Evolutionary conservation across 2,113 vertebrate species (phyloP), one percentile per base, ranked within the genome.

Genomic region (Australoheros scitulus): DNA sequence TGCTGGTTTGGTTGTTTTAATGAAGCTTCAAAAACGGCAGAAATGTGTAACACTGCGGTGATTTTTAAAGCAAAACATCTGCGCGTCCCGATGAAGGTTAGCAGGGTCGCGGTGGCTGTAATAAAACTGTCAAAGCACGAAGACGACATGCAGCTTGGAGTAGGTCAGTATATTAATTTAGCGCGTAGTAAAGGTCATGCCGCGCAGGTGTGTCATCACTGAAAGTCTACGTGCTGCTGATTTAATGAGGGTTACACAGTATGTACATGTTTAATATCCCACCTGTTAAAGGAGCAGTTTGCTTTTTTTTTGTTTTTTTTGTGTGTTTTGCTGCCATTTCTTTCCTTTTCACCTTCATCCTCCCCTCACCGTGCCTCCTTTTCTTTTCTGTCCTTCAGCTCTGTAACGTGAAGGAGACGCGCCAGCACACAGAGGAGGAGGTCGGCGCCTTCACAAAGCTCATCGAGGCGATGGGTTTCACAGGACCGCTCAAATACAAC

Each of bases 391-490:
- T 61, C 70, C 22, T 61, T 80, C 94, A 99, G 98, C 84, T 95
- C 76, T 82, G 72, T 88, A 89, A 92, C 61, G 92, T 96, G 60
- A 97, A 97, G 92, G 96, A 97, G 93, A 96, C 95, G 1, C 76
- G 89, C 8, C 96, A 97, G 87, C 92, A 96, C 57, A 79, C 93
- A 34, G 97, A 97, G 52, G 98, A 99, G 84, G 98, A 98, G 85
- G 97, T 99, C 52, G 95, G 97, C 13, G 77, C 95, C 57, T 97
- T 99, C 88, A 99, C 98, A 0, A 99, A 96, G 93, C 94, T 99
- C 64, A 96, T 99, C n/a, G 98, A 99, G 95, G 97, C 98, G 82
- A 95, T 99, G 96, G 98, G 98, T 78, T 99, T 99, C 95, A 99
- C 97, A 1, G 98, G 98, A 82, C 96, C 98, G 3, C 96, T 99